Percentiles rank a stretch among this genome's conserved stretches.
Conservation (phyloP, 1,140 invertebrate species). For the Parapsyche elsis region DNA sequence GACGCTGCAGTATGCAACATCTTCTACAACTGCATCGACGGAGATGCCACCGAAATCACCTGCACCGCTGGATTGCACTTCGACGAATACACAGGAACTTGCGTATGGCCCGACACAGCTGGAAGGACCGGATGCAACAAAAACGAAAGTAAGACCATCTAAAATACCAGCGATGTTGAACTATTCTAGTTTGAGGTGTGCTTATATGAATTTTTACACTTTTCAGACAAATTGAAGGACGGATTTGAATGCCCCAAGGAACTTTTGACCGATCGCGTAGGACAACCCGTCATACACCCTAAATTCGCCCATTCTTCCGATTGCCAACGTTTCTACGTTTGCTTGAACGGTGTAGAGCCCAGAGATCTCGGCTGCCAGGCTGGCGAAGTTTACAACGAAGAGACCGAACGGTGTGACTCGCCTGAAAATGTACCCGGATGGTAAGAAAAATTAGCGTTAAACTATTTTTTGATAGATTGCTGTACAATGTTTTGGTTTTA, state of each 20-base stretch:
- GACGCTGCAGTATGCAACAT: slow-evolving; percentile 82
- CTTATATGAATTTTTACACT: slow-evolving; percentile 16
- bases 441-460: slow-evolving; percentile 67
- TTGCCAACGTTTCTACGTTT: slow-evolving; percentile 91
- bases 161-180: neutral
- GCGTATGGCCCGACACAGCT: slow-evolving; percentile 88
- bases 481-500: slow-evolving; percentile 49
- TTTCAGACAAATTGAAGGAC: slow-evolving; percentile 76
- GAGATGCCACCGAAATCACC: slow-evolving; percentile 80
- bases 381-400: slow-evolving; percentile 89
- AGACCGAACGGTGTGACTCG: slow-evolving; percentile 82
- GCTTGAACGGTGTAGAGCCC: slow-evolving; percentile 86
- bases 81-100: slow-evolving; percentile 86
- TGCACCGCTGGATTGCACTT: slow-evolving; percentile 90
- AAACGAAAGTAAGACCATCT: slow-evolving; percentile 62
- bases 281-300: slow-evolving; percentile 83
- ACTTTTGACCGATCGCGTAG: slow-evolving; percentile 72
- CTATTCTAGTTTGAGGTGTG: slow-evolving; percentile 23
- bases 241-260: slow-evolving; percentile 86
- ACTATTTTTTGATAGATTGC: neutral
- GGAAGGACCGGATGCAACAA: slow-evolving; percentile 77
- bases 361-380: slow-evolving; percentile 85
- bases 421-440: slow-evolving; percentile 90
- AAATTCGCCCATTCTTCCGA: slow-evolving; percentile 87
- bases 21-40: slow-evolving; percentile 91